A percentile compares a stretch with the other conserved stretches of the same genome.
Evolutionary conservation across 2,888 invertebrate genomes (phyloP).

Genomic region (Lithophane socia): DNA sequence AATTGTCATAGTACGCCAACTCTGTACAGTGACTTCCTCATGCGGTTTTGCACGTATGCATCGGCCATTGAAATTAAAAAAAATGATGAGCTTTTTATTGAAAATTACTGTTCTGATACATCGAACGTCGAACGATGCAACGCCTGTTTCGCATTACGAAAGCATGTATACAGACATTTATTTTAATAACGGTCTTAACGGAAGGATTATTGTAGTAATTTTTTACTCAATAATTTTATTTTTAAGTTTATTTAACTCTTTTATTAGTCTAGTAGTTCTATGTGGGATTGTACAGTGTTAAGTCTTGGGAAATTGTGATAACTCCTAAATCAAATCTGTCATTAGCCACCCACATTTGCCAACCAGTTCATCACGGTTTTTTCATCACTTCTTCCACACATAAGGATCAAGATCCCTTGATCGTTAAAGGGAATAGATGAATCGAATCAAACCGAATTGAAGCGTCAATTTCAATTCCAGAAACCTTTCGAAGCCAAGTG

Average conservation of each 20-base stretch:
- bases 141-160: slow-evolving; percentile 12
- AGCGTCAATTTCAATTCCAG: slow-evolving; percentile 1
- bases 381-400: neutral
- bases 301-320: neutral
- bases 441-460: neutral
- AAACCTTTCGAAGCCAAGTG: slow-evolving; percentile 4
- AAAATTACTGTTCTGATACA: slow-evolving; percentile 40
- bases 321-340: neutral
- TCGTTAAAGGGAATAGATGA: neutral
- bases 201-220: neutral
- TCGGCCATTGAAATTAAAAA: slow-evolving; percentile 45
- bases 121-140: slow-evolving; percentile 13
- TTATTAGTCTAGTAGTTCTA: neutral
- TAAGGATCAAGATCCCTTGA: neutral
- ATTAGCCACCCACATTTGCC: neutral
- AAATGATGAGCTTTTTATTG: slow-evolving; percentile 57
- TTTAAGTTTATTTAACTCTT: neutral
- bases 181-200: slow-evolving; percentile 1
- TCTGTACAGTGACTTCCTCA: slow-evolving; percentile 38
- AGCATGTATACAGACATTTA: neutral
- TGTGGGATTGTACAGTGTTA: neutral
- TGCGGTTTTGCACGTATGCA: slow-evolving; percentile 30
- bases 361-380: neutral
- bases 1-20: neutral
- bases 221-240: neutral